Evolutionary conservation across 2,888 invertebrate genomes (phyloP).

Genomic region (Synanthedon formicaeformis): DNA sequence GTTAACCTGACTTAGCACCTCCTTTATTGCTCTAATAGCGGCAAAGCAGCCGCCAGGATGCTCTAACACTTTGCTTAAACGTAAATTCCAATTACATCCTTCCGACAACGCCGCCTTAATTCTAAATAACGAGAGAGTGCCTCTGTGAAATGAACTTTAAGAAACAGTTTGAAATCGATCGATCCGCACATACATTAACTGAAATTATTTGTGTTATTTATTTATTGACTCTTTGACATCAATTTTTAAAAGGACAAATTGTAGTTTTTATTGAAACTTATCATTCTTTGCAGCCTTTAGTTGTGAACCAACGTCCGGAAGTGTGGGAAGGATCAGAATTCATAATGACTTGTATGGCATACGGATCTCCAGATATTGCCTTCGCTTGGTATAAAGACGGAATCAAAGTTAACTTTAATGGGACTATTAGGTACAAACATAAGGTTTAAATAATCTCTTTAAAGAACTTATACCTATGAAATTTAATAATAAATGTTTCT

Average conservation of each 20-base stretch:
- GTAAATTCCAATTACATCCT: neutral
- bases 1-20: conserved; percentile 29
- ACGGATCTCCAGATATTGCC: conserved; percentile 79
- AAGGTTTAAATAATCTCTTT: neutral
- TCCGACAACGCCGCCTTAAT: neutral
- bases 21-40: conserved; percentile 21
- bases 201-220: no score
- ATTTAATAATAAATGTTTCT: neutral
- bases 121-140: neutral
- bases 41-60: conserved; percentile 3
- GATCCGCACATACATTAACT: no score
- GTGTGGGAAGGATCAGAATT: conserved; percentile 82
- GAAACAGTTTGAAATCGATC: no score
- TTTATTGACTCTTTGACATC: no score
- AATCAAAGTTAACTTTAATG: conserved; percentile 78
- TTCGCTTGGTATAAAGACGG: conserved; percentile 89
- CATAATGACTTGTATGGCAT: conserved; percentile 81
- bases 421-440: conserved; percentile 74
- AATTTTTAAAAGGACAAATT: no score
- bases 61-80: neutral
- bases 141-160: no score
- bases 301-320: conserved; percentile 56
- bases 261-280: no score
- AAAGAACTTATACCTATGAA: neutral
- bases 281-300: conserved; percentile 28